Conservation (phyloP, 2,888 invertebrate species). For the Theristus sp. region DNA sequence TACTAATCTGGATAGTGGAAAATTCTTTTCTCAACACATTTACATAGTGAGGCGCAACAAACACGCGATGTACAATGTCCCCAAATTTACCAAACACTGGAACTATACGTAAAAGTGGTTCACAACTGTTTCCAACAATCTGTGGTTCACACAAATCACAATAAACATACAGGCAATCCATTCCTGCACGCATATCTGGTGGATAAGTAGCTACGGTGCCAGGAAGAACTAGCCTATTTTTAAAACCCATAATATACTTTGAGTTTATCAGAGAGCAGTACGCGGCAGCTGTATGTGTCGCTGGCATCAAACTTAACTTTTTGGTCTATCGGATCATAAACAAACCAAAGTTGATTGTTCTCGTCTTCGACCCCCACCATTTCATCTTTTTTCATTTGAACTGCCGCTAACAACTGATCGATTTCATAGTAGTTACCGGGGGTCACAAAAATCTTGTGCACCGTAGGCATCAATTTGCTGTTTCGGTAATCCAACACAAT, state of each 20-base stretch:
- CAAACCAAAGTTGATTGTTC: not conserved
- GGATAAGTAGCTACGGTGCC: not conserved
- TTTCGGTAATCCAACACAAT: not conserved
- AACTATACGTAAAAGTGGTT: not conserved
- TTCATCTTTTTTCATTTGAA: not conserved
- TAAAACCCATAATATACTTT: not conserved
- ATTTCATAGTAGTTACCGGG: not conserved
- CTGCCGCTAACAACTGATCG: not conserved
- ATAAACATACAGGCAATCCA: conserved; percentile 1
- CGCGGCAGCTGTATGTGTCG: not conserved
- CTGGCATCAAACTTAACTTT: not conserved
- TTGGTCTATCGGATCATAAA: not conserved
- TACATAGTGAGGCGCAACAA: conserved; percentile 1
- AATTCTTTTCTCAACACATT: not conserved
- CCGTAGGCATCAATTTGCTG: not conserved
- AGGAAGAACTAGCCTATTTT: not conserved
- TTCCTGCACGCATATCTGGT: conserved; percentile 1
- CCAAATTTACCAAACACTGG: not conserved
- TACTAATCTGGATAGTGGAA: not conserved
- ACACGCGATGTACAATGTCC: not conserved
- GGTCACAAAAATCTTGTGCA: not conserved
- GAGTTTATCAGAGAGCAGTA: not conserved
- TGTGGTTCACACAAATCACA: not conserved
- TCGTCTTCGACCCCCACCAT: not conserved
- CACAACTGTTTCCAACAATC: not conserved